These are phyloP conservation scores for Scomberomorus guttatus DNA, from an alignment of 2,797 vertebrate species.

Conservation along the genomic window DNA sequence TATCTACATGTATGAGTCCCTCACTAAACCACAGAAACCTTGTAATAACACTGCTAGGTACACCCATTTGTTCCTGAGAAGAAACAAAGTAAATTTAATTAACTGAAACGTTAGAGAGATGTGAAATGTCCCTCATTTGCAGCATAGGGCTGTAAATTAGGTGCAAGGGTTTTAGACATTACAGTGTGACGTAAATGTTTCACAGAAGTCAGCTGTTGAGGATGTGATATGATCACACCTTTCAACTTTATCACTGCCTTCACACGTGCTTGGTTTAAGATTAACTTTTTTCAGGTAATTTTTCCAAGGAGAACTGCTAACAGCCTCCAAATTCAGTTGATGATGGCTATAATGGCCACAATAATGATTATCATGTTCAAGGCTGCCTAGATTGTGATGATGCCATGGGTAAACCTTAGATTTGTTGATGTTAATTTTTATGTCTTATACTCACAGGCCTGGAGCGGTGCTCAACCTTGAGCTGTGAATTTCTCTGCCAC, in stretches of 20 bases:
- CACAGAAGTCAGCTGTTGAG: constrained; percentile 42
- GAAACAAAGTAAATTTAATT: neutral
- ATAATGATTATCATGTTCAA: constrained; percentile 4
- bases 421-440: neutral
- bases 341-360: neutral
- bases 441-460: constrained; percentile 68
- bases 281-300: constrained; percentile 37
- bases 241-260: constrained; percentile 37
- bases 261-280: constrained; percentile 50
- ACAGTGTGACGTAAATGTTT: constrained; percentile 22
- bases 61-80: neutral
- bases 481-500: constrained; percentile 84
- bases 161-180: constrained; percentile 19
- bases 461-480: constrained; percentile 79
- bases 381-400: neutral
- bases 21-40: neutral
- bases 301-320: neutral
- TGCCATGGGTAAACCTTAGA: neutral
- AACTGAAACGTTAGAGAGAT: neutral
- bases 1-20: neutral
- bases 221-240: constrained; percentile 9
- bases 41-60: neutral
- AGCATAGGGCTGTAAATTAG: constrained; percentile 25
- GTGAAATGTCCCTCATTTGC: neutral
- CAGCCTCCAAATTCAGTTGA: neutral